A percentile compares a stretch with the other conserved stretches of the same genome.
phyloP scores from a whole-genome alignment of 1,140 invertebrate species.

The Drosophila elegans region DNA sequence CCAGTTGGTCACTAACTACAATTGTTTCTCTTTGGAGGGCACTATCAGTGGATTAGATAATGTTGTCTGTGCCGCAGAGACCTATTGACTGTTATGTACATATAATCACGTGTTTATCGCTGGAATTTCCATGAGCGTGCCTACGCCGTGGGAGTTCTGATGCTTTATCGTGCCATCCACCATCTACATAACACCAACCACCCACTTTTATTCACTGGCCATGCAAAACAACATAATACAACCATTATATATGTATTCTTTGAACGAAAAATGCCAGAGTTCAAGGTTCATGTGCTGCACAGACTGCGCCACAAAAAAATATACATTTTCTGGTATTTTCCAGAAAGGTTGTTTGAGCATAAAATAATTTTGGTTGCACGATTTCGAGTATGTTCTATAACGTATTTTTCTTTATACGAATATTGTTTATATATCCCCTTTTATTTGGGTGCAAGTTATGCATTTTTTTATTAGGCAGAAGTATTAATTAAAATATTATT shows the following conservation, averaged over 20 bases:
- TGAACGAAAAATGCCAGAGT: conserved; percentile 67
- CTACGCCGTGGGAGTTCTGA: conserved; percentile 52
- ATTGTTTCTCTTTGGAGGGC: conserved; percentile 13
- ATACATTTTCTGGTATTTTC: conserved; percentile 1
- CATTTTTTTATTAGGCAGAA: too few relatives aligned
- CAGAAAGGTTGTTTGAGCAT: background rate
- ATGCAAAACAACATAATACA: conserved; percentile 23
- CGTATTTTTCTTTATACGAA: too few relatives aligned
- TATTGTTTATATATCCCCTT: too few relatives aligned
- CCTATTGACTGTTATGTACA: conserved; percentile 59
- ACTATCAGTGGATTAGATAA: conserved; percentile 42
- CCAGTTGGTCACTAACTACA: conserved; percentile 25
- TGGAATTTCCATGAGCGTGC: conserved; percentile 74
- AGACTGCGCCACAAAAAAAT: conserved; percentile 12
- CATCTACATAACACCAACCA: conserved; percentile 26
- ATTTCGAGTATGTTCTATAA: too few relatives aligned
- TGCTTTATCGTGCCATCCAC: conserved; percentile 26
- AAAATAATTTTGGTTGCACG: background rate
- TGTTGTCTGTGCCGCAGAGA: conserved; percentile 24
- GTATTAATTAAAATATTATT: too few relatives aligned
- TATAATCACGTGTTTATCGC: conserved; percentile 78
- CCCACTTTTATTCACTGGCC: conserved; percentile 5
- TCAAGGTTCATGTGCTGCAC: conserved; percentile 59
- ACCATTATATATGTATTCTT: conserved; percentile 27
- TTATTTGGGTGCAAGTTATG: too few relatives aligned